Evolutionary conservation across 1,140 invertebrate species (phyloP).

Genomic region (Zaprionus africanus): DNA sequence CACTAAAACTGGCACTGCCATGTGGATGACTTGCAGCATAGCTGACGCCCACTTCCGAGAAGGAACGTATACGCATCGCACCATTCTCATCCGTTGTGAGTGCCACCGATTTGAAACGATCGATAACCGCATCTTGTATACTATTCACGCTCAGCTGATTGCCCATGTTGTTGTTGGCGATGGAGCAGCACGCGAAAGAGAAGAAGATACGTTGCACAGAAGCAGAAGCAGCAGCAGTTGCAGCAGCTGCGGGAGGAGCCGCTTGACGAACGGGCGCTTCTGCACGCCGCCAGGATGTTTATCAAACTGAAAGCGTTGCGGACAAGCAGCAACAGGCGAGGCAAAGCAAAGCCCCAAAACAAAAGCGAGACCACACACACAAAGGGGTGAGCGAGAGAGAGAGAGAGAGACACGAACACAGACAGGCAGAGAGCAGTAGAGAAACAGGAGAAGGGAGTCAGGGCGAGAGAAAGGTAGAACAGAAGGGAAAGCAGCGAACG

Average conservation of each 20-base stretch:
- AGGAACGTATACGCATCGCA: slow-evolving; percentile 78
- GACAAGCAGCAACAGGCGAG: slow-evolving; percentile 75
- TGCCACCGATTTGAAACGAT: slow-evolving; percentile 78
- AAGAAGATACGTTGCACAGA: slow-evolving; percentile 19
- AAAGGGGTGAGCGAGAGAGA: background rate
- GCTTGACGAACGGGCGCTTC: slow-evolving; percentile 53
- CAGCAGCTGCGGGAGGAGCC: slow-evolving; percentile 12
- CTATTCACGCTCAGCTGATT: slow-evolving; percentile 77
- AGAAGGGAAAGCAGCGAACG: too few species aligned
- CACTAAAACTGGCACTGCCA: slow-evolving; percentile 50
- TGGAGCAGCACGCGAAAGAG: background rate
- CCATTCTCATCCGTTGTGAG: slow-evolving; percentile 76
- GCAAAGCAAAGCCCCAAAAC: slow-evolving; percentile 21
- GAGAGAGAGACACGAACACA: slow-evolving; percentile 4
- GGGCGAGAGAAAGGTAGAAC: background rate
- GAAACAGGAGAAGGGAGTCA: background rate
- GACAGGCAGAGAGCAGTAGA: background rate
- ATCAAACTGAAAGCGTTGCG: slow-evolving; percentile 68
- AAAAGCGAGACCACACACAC: background rate
- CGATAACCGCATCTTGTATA: slow-evolving; percentile 77
- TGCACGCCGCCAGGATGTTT: slow-evolving; percentile 75
- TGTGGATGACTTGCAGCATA: slow-evolving; percentile 44
- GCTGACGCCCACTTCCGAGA: slow-evolving; percentile 70
- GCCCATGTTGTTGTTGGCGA: slow-evolving; percentile 56
- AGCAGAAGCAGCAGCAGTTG: slow-evolving; percentile 1